Evolutionary conservation across 1,140 invertebrate species (phyloP), one percentile per base, ranked within the genome.

Genomic region (Drosophila insularis): DNA sequence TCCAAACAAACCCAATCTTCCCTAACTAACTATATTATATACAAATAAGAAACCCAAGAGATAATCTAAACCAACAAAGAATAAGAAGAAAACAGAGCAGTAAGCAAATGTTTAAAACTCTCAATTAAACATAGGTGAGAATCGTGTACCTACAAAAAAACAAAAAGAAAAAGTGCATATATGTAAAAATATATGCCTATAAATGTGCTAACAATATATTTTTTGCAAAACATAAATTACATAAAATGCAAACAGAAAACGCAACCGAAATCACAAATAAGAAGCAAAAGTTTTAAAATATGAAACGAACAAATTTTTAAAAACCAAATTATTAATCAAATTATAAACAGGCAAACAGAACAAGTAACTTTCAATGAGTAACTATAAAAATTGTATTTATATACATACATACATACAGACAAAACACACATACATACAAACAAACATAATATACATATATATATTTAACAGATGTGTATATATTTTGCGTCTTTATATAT

Each of bases 401-500:
- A 43, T 43, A 43, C 14, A n/a, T n/a, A 23, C 23, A 23, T 3
- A 23, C 23, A 23, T 23, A 27, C 4, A 27, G 27, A 27, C 27
- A 6, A 43, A 4, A 14, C 17, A 71, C 19, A 68, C 35, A 71
- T 23, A 68, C 35, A 56, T 60, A 68, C 19, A 56, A 39, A 67
- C 55, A 54, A 54, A 68, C 35, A 76, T 68, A 67, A 71, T 61
- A 76, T 67, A 71, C 55, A 74, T 43, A 68, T 63, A 73, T 70
- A 60, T 35, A 81, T 39, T 63, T 62, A 82, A 81, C 70, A 81
- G 58, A 80, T 73, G 64, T 68, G 53, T 46, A 74, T 78, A 78
- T 82, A 82, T 86, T 86, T 86, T 86, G 82, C 81, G 81, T 80
- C 77, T 80, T 85, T 74, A 77, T 84, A 84, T 82, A 84, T 77